phyloP scores from a whole-genome alignment of 2,888 invertebrate species.

The Vanessa cardui region DNA sequence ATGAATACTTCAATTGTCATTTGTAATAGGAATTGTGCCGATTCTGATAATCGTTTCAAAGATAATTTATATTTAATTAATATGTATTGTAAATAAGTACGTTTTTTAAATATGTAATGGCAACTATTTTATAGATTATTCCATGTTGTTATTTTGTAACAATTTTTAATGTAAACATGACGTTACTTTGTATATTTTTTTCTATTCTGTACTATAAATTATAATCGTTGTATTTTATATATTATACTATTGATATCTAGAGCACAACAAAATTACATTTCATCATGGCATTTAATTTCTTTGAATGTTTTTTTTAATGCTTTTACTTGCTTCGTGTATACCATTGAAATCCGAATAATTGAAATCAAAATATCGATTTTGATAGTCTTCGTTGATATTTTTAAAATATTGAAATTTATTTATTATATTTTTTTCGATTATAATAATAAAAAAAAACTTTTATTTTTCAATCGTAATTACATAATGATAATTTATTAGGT shows the following conservation, averaged over 20 bases:
- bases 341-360: too few species aligned
- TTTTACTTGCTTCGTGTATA: too few species aligned
- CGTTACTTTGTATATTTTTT: not conserved
- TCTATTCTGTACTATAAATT: conserved; percentile 1
- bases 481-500: too few species aligned
- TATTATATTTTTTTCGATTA: too few species aligned
- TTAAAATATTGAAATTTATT: too few species aligned
- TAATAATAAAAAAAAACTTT: too few species aligned
- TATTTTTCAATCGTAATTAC: too few species aligned
- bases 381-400: too few species aligned
- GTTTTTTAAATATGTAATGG: conserved; percentile 26
- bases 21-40: conserved; percentile 26
- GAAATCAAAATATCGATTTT: too few species aligned
- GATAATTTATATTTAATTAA: not conserved
- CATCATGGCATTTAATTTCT: too few species aligned
- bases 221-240: not conserved
- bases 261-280: too few species aligned
- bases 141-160: conserved; percentile 17
- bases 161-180: conserved; percentile 7
- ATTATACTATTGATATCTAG: not conserved
- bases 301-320: too few species aligned
- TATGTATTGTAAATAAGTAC: conserved; percentile 18
- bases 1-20: conserved; percentile 11
- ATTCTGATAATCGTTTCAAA: conserved; percentile 17
- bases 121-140: conserved; percentile 13